A percentile compares a stretch with the other conserved stretches of the same genome.
Conservation (phyloP, 2,113 vertebrate genomes). For the Gopherus evgoodei region DNA sequence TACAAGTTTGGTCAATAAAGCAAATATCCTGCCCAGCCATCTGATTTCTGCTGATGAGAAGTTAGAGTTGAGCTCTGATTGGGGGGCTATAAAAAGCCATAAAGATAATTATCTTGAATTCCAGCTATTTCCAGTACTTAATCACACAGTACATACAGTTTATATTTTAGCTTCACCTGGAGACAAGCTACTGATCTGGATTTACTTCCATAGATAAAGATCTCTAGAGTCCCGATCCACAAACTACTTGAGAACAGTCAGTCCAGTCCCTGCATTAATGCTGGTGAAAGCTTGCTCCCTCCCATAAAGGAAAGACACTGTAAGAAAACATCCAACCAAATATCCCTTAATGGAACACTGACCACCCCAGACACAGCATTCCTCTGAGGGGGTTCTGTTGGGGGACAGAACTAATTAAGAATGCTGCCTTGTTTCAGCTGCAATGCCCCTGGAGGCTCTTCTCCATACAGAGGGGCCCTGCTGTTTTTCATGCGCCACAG, state of each 20-base stretch:
- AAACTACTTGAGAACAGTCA: rapidly evolving
- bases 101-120: slow-evolving; percentile 69
- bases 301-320: not conserved
- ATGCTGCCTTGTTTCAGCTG: not conserved
- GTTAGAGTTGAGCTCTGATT: slow-evolving; percentile 56
- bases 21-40: slow-evolving; percentile 54
- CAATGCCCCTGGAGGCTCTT: not conserved
- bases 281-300: not conserved
- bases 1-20: slow-evolving; percentile 54
- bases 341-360: not conserved
- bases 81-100: slow-evolving; percentile 61
- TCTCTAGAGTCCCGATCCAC: not conserved
- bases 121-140: slow-evolving; percentile 55
- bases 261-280: not conserved
- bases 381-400: rapidly evolving
- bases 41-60: slow-evolving; percentile 32
- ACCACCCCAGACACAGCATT: not conserved
- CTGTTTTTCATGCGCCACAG: not conserved
- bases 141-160: slow-evolving; percentile 45
- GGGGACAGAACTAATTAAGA: not conserved
- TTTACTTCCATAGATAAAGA: slow-evolving; percentile 14
- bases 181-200: slow-evolving; percentile 31
- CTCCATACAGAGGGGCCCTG: rapidly evolving
- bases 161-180: slow-evolving; percentile 48
- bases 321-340: not conserved